These are phyloP conservation scores for Euwallacea fornicatus DNA, from an alignment of 1,140 invertebrate species.

Conservation along the genomic window DNA sequence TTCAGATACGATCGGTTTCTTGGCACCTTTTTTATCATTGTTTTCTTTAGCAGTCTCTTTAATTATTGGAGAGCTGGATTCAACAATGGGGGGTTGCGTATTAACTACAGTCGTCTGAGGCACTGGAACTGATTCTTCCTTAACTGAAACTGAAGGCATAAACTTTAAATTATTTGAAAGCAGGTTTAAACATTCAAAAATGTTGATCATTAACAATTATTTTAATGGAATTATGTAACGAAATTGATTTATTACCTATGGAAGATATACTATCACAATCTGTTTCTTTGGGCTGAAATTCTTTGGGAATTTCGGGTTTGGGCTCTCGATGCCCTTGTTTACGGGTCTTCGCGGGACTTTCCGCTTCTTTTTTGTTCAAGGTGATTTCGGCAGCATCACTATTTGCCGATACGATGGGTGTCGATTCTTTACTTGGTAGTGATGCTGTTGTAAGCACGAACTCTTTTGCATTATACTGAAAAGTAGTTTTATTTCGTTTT, in stretches of 20 bases:
- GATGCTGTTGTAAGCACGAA: conserved; percentile 38
- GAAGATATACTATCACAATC: conserved; percentile 25
- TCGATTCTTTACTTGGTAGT: conserved; percentile 45
- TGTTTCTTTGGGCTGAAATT: conserved; percentile 17
- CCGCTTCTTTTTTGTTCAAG: conserved; percentile 49
- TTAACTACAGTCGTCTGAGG: background rate
- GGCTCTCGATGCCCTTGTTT: conserved; percentile 40
- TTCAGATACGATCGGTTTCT: background rate
- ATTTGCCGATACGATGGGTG: conserved; percentile 52
- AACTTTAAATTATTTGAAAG: background rate
- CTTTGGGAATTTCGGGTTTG: conserved; percentile 12
- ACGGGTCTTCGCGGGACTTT: conserved; percentile 49
- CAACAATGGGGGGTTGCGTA: conserved; percentile 6
- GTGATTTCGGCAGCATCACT: conserved; percentile 49
- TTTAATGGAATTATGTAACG: background rate
- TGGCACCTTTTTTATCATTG: conserved; percentile 11
- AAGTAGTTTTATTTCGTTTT: background rate
- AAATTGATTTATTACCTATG: conserved; percentile 9
- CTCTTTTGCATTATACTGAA: conserved; percentile 50
- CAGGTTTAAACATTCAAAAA: too few relatives aligned
- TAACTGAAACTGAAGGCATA: conserved; percentile 8
- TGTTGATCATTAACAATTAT: too few relatives aligned
- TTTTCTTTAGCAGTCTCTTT: conserved; percentile 3
- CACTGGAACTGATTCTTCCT: conserved; percentile 20
- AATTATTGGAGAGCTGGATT: background rate